Conservation (phyloP, 2,888 invertebrate genomes). For the Stenolophus ochropezus region DNA sequence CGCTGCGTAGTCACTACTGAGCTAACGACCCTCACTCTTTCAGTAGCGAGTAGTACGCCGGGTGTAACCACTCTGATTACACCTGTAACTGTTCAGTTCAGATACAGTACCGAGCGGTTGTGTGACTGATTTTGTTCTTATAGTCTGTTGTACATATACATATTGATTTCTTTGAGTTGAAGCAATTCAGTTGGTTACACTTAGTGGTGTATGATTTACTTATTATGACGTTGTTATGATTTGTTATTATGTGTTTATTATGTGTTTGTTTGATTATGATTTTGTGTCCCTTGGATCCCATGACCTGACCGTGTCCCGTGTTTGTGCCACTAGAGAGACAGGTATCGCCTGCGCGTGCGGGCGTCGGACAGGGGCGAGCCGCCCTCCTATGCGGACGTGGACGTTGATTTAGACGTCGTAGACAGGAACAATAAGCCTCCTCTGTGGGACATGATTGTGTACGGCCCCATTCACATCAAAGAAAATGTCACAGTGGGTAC, state of each 20-base stretch:
- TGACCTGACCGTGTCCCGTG: conserved; percentile 80
- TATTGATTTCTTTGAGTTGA: conserved; percentile 12
- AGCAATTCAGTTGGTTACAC: conserved; percentile 49
- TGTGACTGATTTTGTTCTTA: conserved; percentile 55
- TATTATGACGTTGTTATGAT: conserved; percentile 16
- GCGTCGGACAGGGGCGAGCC: conserved; percentile 96
- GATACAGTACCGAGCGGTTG: conserved; percentile 25
- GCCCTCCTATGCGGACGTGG: conserved; percentile 95
- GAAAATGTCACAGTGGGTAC: conserved; percentile 99
- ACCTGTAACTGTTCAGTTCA: not conserved
- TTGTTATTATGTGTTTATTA: conserved; percentile 67
- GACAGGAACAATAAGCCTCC: conserved; percentile 99
- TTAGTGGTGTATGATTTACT: conserved; percentile 48
- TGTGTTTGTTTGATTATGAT: conserved; percentile 68
- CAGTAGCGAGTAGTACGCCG: conserved; percentile 1
- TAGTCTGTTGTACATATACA: conserved; percentile 50
- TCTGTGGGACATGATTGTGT: conserved; percentile 95
- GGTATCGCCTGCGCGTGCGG: conserved; percentile 96
- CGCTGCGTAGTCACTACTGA: conserved; percentile 45
- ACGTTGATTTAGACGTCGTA: conserved; percentile 98
- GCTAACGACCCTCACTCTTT: conserved; percentile 2
- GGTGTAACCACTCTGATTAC: not conserved
- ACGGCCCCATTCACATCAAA: conserved; percentile 98
- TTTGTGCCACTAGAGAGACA: conserved; percentile 91
- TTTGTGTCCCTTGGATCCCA: conserved; percentile 72